phyloP scores from a whole-genome alignment of 2,113 vertebrate genomes.

The Spizaetus ornatus region DNA sequence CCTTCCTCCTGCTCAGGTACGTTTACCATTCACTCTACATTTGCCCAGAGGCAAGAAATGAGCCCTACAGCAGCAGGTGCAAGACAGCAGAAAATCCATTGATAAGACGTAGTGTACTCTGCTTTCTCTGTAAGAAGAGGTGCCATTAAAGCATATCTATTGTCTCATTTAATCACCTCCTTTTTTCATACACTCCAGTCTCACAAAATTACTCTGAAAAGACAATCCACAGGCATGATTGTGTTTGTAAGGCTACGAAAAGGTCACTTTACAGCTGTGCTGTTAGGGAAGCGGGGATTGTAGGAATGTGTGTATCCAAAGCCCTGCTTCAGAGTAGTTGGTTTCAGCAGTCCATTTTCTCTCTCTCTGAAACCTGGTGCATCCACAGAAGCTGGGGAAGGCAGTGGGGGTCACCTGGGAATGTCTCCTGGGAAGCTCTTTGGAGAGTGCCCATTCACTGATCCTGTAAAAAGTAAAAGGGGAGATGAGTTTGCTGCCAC shows the following conservation, averaged over 20 bases:
- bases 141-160: constrained; percentile 26
- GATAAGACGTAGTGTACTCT: constrained; percentile 1
- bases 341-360: not conserved
- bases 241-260: constrained; percentile 29
- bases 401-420: not conserved
- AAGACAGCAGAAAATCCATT: constrained; percentile 34
- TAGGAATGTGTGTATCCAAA: constrained; percentile 2
- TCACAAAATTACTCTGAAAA: constrained; percentile 44
- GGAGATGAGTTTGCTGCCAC: not conserved
- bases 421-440: not conserved
- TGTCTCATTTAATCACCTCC: constrained; percentile 48
- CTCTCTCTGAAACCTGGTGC: not conserved
- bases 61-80: constrained; percentile 8
- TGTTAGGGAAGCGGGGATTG: not conserved
- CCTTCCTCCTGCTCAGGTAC: not conserved
- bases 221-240: constrained; percentile 35
- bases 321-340: not conserved
- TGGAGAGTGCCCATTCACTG: not conserved
- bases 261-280: constrained; percentile 51
- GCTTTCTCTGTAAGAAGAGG: not conserved
- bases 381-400: not conserved
- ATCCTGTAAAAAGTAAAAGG: not conserved
- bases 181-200: not conserved
- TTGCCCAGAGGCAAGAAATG: constrained; percentile 18
- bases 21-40: constrained; percentile 6